These are phyloP conservation scores for Deroplatys truncata DNA, from an alignment of 2,888 invertebrate species.

Conservation along the genomic window DNA sequence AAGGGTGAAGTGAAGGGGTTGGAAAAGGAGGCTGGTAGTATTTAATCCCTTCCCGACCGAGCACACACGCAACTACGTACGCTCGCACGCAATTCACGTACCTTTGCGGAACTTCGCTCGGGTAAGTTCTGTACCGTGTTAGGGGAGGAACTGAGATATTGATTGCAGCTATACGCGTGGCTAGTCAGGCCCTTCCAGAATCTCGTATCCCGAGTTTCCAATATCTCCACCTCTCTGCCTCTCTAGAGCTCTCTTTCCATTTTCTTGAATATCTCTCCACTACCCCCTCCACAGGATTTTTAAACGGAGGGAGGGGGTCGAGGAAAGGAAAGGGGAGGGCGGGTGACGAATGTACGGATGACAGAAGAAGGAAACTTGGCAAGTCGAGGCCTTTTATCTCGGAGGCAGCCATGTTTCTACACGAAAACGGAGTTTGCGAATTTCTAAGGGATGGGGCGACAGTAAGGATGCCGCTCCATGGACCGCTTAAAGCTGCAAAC, in stretches of 20 bases:
- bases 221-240: conserved; percentile 12
- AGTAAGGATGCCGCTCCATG: not conserved
- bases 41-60: not conserved
- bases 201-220: not conserved
- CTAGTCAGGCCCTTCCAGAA: not conserved
- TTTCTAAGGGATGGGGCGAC: not conserved
- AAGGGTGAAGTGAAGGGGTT: not conserved
- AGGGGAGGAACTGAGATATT: conserved; percentile 2
- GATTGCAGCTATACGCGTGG: conserved; percentile 12
- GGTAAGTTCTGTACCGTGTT: not conserved
- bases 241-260: not conserved
- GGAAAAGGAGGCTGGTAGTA: not conserved
- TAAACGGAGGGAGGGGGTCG: not conserved
- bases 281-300: not conserved
- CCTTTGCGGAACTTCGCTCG: not conserved
- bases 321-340: not conserved
- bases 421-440: conserved; percentile 14
- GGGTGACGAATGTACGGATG: not conserved
- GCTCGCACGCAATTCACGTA: not conserved
- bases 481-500: not conserved
- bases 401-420: conserved; percentile 18
- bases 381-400: conserved; percentile 25
- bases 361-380: conserved; percentile 19
- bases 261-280: not conserved
- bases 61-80: not conserved